Evolutionary conservation across 1,140 invertebrate species (phyloP).

Genomic region (Musca domestica): DNA sequence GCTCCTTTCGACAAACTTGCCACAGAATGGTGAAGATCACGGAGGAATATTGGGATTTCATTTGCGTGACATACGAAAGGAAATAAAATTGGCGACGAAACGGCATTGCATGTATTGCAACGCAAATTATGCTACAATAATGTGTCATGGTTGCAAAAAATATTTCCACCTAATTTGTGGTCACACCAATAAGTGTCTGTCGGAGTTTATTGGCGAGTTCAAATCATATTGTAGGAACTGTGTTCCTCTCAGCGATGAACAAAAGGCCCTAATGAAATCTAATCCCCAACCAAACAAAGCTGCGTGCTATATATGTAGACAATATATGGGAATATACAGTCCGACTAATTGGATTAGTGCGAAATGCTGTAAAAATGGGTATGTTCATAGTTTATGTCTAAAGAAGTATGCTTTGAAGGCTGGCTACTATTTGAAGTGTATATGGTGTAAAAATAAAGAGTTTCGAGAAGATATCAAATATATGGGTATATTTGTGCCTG

Average conservation of each 20-base stretch:
- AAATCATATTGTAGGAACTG: conserved; percentile 33
- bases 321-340: conserved; percentile 8
- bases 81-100: conserved; percentile 24
- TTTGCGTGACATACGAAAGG: conserved; percentile 37
- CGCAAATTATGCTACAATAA: conserved; percentile 29
- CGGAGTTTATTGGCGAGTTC: conserved; percentile 31
- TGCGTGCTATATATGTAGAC: conserved; percentile 36
- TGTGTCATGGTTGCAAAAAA: conserved; percentile 31
- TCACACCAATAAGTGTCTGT: conserved; percentile 23
- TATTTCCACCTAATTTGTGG: conserved; percentile 36
- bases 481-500: conserved; percentile 42
- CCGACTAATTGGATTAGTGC: conserved; percentile 26
- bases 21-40: conserved; percentile 36
- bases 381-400: conserved; percentile 37
- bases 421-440: conserved; percentile 44
- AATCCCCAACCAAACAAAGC: conserved; percentile 10
- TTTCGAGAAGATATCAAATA: conserved; percentile 34
- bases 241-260: conserved; percentile 30
- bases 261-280: conserved; percentile 14
- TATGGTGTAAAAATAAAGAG: conserved; percentile 37
- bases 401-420: conserved; percentile 36
- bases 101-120: conserved; percentile 34
- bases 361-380: conserved; percentile 42
- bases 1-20: conserved; percentile 39
- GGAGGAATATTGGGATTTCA: conserved; percentile 43